Evolutionary conservation across 35 echinoderm and acorn worm species (phyloP).

Genomic region (Heliocidaris erythrogramma): DNA sequence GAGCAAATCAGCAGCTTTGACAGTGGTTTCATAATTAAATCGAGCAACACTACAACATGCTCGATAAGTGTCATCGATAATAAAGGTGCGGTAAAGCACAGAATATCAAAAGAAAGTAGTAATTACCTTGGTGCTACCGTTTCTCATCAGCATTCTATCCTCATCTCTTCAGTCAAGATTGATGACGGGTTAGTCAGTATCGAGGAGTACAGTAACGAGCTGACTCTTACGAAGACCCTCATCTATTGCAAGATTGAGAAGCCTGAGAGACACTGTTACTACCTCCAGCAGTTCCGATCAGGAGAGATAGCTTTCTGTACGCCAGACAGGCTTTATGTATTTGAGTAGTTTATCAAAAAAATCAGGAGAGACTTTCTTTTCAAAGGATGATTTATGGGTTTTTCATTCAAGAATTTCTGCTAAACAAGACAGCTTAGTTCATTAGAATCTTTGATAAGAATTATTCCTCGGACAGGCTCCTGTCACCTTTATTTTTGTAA

Average conservation of each 20-base stretch:
- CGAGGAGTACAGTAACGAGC: not conserved
- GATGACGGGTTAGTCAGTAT: not conserved
- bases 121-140: not conserved
- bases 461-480: too few species aligned
- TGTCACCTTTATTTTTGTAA: too few species aligned
- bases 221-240: not conserved
- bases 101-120: not conserved
- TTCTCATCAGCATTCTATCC: not conserved
- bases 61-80: not conserved
- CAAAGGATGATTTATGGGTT: too few species aligned
- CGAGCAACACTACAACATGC: not conserved
- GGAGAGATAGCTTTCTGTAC: constrained; percentile 36
- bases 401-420: too few species aligned
- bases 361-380: too few species aligned
- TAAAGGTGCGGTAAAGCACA: not conserved
- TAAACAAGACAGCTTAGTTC: too few species aligned
- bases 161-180: not conserved
- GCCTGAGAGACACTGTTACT: not conserved
- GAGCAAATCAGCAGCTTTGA: not conserved
- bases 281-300: not conserved
- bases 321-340: not conserved
- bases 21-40: not conserved
- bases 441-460: too few species aligned
- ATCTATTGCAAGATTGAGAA: not conserved
- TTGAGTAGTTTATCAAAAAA: not conserved